Base-by-base conservation (phyloP, 1,140 invertebrate species). In the Homarus americanus region DNA sequence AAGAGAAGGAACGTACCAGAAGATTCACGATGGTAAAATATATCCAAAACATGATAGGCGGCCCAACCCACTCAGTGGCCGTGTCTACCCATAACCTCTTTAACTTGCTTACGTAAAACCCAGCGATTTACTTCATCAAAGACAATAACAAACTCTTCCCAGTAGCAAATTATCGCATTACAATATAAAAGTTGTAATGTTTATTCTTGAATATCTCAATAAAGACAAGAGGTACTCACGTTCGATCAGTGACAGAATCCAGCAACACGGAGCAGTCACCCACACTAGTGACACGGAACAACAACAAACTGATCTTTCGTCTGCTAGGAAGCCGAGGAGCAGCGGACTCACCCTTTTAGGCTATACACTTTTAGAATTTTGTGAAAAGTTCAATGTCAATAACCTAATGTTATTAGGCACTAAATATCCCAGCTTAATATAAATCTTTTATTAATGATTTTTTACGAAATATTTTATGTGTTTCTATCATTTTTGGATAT, bases 221-320 rank as follows among this genome's bases (percentile, higher is more conserved):
- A 49, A 32, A 0, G 32, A 9, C n/a, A 7, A 9, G n/a, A 7
- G 28, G 1, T 69, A 69, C 63, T 32, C 63, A 69, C 63, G 63
- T 12, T 24, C 5, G 7, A 69, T 69, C 63, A 69, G 63, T 69
- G 63, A 69, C n/a, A 69, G n/a, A 69, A 69, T 28, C n/a, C n/a
- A 69, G 63, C 17, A 32, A 32, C n/a, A 69, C 4, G 53, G 28
- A 69, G 28, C 63, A 32, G 63, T 9, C n/a, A 32, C 17, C n/a
- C n/a, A 69, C 63, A 69, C 63, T 63, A 32, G 5, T 9, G n/a
- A 24, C 28, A 69, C n/a, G 4, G n/a, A 69, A 69, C 63, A 69
- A 28, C 63, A 69, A 69, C 63, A 69, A 69, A 69, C 63, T 69
- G 28, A 28, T 69, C 63, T 69, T 69, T 69, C 63, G 63, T 69